Evolutionary conservation across 1,140 invertebrate species (phyloP).

Genomic region (Bombus picipes): DNA sequence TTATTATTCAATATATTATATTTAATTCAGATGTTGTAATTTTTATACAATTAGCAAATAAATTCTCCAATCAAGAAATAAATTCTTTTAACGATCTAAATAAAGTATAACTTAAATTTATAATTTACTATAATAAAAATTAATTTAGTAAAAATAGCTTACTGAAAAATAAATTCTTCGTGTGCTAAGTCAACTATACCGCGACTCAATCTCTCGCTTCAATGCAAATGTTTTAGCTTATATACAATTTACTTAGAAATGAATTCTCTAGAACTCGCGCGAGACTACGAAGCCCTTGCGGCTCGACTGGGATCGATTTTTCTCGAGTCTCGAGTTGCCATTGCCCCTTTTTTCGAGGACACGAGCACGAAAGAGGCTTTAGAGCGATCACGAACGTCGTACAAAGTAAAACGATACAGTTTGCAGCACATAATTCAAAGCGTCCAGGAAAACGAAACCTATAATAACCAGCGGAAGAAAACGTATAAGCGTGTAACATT

Average conservation of each 20-base stretch:
- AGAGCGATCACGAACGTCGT: not conserved
- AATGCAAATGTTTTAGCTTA: not conserved
- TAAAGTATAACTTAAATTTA: not conserved
- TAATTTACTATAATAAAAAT: no score
- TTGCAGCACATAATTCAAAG: conserved; percentile 32
- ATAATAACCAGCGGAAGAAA: conserved; percentile 41
- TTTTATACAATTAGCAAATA: not conserved
- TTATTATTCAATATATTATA: not conserved
- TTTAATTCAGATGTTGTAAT: not conserved
- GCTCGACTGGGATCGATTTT: not conserved
- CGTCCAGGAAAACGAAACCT: conserved; percentile 1
- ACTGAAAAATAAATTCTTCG: not conserved
- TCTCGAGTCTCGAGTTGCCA: not conserved
- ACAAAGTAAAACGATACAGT: not conserved
- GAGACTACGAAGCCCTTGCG: not conserved
- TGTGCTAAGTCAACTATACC: not conserved
- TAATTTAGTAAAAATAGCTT: no score
- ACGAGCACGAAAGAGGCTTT: not conserved
- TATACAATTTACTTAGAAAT: not conserved
- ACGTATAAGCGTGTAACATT: conserved; percentile 16
- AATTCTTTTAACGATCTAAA: not conserved
- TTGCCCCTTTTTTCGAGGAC: not conserved
- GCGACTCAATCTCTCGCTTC: not conserved
- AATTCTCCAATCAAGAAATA: not conserved
- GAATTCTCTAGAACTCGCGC: not conserved